Percentiles rank a stretch among this genome's conserved stretches.
These are phyloP conservation scores for Sinosuthora webbiana DNA, from an alignment of 2,113 vertebrate genomes.

Conservation along the genomic window DNA sequence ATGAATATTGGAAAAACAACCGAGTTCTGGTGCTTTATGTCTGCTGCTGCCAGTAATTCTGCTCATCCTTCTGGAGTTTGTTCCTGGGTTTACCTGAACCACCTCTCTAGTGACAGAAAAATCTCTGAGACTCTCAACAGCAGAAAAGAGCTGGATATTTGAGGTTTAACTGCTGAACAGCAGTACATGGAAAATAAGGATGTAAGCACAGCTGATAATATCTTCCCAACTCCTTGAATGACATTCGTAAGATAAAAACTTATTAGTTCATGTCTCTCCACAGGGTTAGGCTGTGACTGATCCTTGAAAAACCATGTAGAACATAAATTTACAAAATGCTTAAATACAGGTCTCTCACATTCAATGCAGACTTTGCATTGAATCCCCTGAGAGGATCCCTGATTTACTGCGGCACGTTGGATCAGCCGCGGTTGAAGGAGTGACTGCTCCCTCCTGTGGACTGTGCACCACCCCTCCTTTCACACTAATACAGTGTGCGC, in stretches of 20 bases:
- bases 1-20: neutral
- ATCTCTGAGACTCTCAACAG: neutral
- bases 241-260: neutral
- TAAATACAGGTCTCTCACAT: neutral
- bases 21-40: fast-evolving
- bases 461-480: neutral
- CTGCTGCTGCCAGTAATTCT: neutral
- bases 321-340: neutral
- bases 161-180: neutral
- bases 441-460: neutral
- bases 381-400: neutral
- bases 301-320: neutral
- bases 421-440: neutral
- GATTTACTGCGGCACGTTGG: fast-evolving
- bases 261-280: neutral
- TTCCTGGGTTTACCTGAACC: neutral
- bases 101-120: neutral
- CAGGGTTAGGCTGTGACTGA: neutral
- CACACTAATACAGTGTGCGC: neutral
- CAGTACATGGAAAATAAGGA: neutral
- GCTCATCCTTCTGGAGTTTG: neutral
- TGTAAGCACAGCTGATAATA: neutral
- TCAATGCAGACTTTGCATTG: neutral
- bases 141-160: neutral
- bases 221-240: neutral